Evolutionary conservation across 2,888 invertebrate genomes (phyloP), one percentile per base, ranked within the genome.

Genomic region (Pollenia angustigena): DNA sequence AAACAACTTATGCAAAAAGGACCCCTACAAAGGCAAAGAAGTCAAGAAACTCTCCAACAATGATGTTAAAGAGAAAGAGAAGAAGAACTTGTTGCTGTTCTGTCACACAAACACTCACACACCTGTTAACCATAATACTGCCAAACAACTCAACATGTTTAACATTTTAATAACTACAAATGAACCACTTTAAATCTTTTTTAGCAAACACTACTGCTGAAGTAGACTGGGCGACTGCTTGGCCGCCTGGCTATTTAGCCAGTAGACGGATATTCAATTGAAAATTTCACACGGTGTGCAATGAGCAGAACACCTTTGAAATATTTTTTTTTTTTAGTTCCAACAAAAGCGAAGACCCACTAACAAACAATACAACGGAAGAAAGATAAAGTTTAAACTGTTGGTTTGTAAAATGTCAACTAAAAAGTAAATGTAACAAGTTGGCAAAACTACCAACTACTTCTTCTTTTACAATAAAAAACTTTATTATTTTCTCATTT

Each of bases 211-310:
- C 18, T 23, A 44, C 18, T 23, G 69, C 50, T 69, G 66, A 32
- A 76, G 11, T 48, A 11, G 16, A 48, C 78, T 18, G 18, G 7
- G 3, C n/a, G 32, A 62, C 40, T 42, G 50, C 18, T 10, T 58
- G 69, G 48, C 42, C 50, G 72, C 18, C 12, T 50, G 23, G n/a
- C 32, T 72, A 48, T 14, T 40, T 50, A 23, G 23, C n/a, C 66
- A 16, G 23, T n/a, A 50, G 42, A 71, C 62, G 66, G 56, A 72
- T 60, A 40, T 69, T 32, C 32, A 32, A 58, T 66, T 74, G 11
- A 52, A 46, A 80, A 85, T 75, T 86, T 86, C 86, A 83, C 86
- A 86, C 86, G 86, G 40, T 86, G 83, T 83, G 83, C 86, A 86
- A 11, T 79, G 50, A 80, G 76, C 83, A 86, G 75, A 86, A 86